Percentiles rank a stretch among this genome's conserved stretches.
These are phyloP conservation scores for Mormyrops boulengeri DNA, from an alignment of 2,797 vertebrate genomes.

Conservation along the genomic window DNA sequence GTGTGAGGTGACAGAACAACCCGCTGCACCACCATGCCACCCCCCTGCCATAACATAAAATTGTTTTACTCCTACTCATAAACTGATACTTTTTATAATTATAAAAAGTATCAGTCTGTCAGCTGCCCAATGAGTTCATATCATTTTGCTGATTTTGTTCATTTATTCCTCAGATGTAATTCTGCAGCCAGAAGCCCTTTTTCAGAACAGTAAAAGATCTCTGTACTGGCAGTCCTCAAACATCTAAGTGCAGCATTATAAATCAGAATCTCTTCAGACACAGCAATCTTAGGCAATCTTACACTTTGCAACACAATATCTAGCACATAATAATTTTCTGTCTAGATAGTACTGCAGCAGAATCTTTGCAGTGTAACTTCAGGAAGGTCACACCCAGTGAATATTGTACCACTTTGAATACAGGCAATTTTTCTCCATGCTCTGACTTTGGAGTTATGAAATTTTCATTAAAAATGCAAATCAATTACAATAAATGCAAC, in stretches of 20 bases:
- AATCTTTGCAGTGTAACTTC: not conserved
- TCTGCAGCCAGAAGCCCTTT: not conserved
- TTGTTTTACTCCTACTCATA: not conserved
- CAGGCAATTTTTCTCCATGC: not conserved
- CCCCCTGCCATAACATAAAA: too few species aligned
- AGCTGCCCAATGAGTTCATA: not conserved
- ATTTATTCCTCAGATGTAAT: not conserved
- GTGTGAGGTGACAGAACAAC: too few species aligned
- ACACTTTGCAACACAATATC: not conserved
- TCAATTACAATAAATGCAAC: not conserved
- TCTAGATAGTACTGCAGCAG: not conserved
- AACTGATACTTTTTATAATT: not conserved
- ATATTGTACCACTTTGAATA: not conserved
- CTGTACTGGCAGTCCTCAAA: not conserved
- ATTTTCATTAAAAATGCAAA: not conserved
- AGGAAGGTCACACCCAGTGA: not conserved
- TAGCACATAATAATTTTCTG: not conserved
- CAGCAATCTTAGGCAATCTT: not conserved
- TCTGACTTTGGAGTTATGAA: not conserved
- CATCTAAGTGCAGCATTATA: not conserved
- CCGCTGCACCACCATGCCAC: too few species aligned
- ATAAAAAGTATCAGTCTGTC: not conserved
- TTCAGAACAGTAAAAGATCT: not conserved
- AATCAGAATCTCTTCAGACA: not conserved
- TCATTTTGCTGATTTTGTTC: not conserved